Conservation (phyloP, 2,797 vertebrate genomes). For the Holocentrus rufus region DNA sequence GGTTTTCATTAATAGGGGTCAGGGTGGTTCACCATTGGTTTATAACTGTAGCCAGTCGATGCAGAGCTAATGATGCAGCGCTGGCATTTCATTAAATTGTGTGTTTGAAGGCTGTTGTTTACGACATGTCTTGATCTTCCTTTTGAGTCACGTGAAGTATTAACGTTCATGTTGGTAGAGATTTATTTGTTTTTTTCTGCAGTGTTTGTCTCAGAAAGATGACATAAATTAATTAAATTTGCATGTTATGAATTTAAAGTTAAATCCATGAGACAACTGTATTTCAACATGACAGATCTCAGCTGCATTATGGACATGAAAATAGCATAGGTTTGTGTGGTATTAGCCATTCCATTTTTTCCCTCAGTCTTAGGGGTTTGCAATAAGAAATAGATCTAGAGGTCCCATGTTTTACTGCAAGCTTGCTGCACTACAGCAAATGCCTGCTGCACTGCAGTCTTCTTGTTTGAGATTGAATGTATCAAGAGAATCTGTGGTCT, state of each 20-base stretch:
- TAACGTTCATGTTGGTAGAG: background rate
- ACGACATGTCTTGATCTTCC: background rate
- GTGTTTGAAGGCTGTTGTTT: background rate
- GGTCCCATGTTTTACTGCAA: no score
- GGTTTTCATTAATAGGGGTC: slow-evolving; percentile 36
- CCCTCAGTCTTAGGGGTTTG: no score
- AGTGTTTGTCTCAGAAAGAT: no score
- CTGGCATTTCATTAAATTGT: background rate
- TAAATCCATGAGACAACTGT: no score
- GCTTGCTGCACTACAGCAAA: background rate
- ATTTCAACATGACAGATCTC: no score
- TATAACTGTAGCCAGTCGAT: slow-evolving; percentile 4
- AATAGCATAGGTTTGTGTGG: no score
- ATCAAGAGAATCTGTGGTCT: background rate
- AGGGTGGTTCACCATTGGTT: slow-evolving; percentile 21
- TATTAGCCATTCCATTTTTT: no score
- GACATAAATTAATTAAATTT: no score
- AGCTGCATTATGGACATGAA: no score
- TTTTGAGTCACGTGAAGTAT: background rate
- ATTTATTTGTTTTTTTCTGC: no score
- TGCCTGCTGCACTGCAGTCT: slow-evolving; percentile 13
- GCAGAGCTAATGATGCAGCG: background rate
- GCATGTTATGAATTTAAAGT: no score
- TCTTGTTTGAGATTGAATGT: background rate
- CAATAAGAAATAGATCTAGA: no score